Base-by-base conservation (phyloP, 2,888 invertebrate species). In the Mythimna lalbum region DNA sequence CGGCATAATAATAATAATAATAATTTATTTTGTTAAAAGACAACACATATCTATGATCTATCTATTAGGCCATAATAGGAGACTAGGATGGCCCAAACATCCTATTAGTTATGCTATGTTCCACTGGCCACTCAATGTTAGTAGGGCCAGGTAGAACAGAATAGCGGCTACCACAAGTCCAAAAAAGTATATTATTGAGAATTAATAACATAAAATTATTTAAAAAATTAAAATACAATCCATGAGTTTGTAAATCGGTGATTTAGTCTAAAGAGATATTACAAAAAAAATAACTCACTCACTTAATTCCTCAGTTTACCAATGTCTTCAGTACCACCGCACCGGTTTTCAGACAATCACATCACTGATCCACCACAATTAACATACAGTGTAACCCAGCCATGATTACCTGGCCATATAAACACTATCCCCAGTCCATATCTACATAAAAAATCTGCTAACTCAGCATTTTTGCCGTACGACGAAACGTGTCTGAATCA, bases 221-320 rank as follows among this genome's bases (percentile, higher is more conserved):
- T 89, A 65, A 79, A 88, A 88, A 86, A 69, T 86, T 83, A 79
- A 83, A 86, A 86, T 86, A n/a, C n/a, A n/a, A n/a, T 6, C 31
- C 31, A 31, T 31, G 31, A n/a, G n/a, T n/a, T n/a, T n/a, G n/a
- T n/a, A n/a, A n/a, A n/a, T n/a, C n/a, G n/a, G 63, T 82, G 55
- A 2, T 21, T 62, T 70, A 53, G 23, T 39, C 39, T 1, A 57
- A 49, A 63, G 55, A 39, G 2, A 0, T 47, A n/a, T 31, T 10
- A 61, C 4, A n/a, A 2, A 17, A 12, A 47, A 4, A n/a, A 12
- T 12, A 55, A 69, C 77, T 69, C 14, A 69, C 61, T 39, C 7
- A 52, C n/a, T 6, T 33, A 53, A 50, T 50, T 55, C 27, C 53
- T 31, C 33, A 47, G 63, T 12, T 19, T 80, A 27, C 43, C 23